Base-by-base conservation (phyloP, 2,797 vertebrate genomes). In the Sarcophilus harrisii region DNA sequence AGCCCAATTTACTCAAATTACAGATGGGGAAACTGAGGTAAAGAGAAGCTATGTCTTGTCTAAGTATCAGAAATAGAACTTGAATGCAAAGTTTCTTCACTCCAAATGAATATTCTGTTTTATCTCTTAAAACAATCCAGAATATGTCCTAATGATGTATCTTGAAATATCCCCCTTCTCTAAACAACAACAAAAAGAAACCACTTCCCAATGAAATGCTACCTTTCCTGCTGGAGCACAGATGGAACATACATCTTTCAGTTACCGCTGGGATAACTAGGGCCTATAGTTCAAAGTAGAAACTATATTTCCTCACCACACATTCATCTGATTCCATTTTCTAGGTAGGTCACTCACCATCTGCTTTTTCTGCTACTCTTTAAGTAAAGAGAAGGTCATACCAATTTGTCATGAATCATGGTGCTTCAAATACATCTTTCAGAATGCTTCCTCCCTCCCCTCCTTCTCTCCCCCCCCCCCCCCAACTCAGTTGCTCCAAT, bases 281-380 rank as follows among this genome's bases (percentile, higher is more conserved):
- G 57, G 58, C 92, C 52, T 94, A 92, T 38, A 93, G 95, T 58
- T 55, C 91, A 29, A 94, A 94, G 91, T 0, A 5, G 96, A 96
- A 94, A 94, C 59, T 8, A 32, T 94, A 57, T 73, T 92, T 95
- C n/a, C 24, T 18, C 52, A 57, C 52, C 18, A 49, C 81, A 95
- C 90, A 93, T 89, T 93, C 94, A 93, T 66, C 6, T 24, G 13
- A 92, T 92, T 91, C 13, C 18, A n/a, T 92, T 91, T 90, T 90
- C 57, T 62, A 58, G 81, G 92, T 38, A 95, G 57, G 89, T 93
- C 45, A 94, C 91, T 94, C 90, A 60, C 29, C 94, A n/a, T 94
- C 58, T 93, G 58, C 38, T 66, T 45, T 81, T 81, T 45, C 66
- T 45, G 66, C 66, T 81, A 81, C 66, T 45, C 66, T 81, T 81